Conservation (phyloP, 2,888 invertebrate genomes). For the Cryptophagus acutangulus region DNA sequence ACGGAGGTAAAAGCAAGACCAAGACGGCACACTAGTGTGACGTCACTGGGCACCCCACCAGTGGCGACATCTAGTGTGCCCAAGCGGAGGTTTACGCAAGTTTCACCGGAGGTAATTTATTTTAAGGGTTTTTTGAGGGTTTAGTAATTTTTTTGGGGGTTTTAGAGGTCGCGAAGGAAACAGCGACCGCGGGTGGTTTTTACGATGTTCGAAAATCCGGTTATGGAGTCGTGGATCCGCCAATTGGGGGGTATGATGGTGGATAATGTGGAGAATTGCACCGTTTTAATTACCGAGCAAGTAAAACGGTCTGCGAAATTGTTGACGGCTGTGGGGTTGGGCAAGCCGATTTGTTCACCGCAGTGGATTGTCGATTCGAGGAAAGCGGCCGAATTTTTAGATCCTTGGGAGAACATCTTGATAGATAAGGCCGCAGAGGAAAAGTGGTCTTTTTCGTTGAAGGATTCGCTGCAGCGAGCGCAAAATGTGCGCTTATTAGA, state of each 20-base stretch:
- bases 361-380: constrained; percentile 41
- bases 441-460: constrained; percentile 50
- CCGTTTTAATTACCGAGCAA: constrained; percentile 54
- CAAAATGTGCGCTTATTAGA: constrained; percentile 33
- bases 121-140: constrained; percentile 13
- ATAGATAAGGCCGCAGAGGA: constrained; percentile 51
- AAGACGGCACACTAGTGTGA: too few relatives aligned
- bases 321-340: constrained; percentile 56
- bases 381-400: constrained; percentile 44
- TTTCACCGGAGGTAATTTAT: constrained; percentile 21
- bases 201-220: constrained; percentile 44
- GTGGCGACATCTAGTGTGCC: too few relatives aligned
- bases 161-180: constrained; percentile 35
- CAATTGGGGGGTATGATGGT: constrained; percentile 53
- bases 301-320: constrained; percentile 58
- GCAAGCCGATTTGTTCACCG: constrained; percentile 55
- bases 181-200: constrained; percentile 44
- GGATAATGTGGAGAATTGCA: constrained; percentile 46
- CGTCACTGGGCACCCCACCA: too few relatives aligned
- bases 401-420: constrained; percentile 55
- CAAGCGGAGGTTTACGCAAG: constrained; percentile 15
- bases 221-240: constrained; percentile 38
- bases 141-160: too few relatives aligned
- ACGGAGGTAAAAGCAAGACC: constrained; percentile 9
- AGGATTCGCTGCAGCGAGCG: constrained; percentile 38